These are phyloP conservation scores for Nephrotoma appendiculata DNA, from an alignment of 2,888 invertebrate genomes.

Conservation along the genomic window DNA sequence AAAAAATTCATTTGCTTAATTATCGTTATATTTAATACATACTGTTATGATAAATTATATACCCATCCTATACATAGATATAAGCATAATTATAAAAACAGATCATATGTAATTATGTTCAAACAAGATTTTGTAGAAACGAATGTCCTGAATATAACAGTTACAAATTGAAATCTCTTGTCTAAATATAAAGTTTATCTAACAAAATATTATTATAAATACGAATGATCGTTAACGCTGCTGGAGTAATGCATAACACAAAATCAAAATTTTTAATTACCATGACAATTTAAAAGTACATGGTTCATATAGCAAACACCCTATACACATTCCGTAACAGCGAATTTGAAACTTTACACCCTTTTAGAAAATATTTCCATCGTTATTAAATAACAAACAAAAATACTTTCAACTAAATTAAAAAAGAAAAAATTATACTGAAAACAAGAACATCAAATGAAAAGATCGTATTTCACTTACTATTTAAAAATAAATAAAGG, in stretches of 20 bases:
- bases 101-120: not conserved
- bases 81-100: not conserved
- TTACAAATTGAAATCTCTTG: not conserved
- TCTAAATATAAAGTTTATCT: not conserved
- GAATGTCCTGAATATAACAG: not conserved
- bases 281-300: not conserved
- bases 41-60: not conserved
- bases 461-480: not conserved
- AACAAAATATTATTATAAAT: not conserved
- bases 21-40: not conserved
- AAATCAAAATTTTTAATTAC: not conserved
- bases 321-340: not conserved
- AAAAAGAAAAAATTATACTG: not conserved
- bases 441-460: not conserved
- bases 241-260: not conserved
- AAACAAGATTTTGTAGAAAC: not conserved
- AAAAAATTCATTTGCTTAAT: not conserved
- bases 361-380: not conserved
- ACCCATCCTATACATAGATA: not conserved
- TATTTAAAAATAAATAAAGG: not conserved
- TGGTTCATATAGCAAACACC: not conserved
- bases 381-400: not conserved
- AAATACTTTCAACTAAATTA: not conserved
- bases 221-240: not conserved
- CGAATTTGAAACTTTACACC: not conserved